Evolutionary conservation across 2,797 vertebrate genomes (phyloP).

Genomic region (Onychomys torridus): DNA sequence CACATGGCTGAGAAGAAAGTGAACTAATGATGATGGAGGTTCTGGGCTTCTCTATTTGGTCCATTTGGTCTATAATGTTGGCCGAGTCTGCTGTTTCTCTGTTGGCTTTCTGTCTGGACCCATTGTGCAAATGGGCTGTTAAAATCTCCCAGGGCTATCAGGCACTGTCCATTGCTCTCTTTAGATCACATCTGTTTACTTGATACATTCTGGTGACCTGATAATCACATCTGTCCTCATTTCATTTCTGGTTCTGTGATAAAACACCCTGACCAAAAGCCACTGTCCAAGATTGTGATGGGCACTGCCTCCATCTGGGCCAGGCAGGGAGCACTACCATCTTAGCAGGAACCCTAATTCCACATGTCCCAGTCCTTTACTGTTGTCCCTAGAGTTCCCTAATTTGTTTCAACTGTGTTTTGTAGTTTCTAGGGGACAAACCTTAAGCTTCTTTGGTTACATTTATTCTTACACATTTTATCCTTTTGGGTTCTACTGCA

Average conservation of each 20-base stretch:
- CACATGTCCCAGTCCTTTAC: not conserved
- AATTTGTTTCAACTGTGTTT: not conserved
- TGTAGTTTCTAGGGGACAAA: not conserved
- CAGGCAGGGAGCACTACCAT: not conserved
- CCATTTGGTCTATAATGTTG: not conserved
- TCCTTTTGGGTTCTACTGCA: not conserved
- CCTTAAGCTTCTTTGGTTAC: not conserved
- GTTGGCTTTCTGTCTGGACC: not conserved
- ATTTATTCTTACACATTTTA: not conserved
- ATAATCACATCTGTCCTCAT: not conserved
- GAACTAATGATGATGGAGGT: not conserved
- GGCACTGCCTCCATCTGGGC: not conserved
- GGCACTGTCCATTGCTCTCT: not conserved
- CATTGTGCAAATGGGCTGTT: not conserved
- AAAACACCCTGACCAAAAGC: not conserved
- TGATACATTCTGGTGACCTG: not conserved
- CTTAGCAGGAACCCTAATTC: not conserved
- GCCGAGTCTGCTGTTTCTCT: not conserved
- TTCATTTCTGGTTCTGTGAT: not conserved
- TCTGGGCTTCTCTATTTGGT: not conserved
- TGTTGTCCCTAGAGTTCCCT: not conserved
- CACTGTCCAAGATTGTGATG: not conserved
- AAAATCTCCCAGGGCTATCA: no score
- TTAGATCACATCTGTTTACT: not conserved
- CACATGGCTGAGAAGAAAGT: not conserved